Evolutionary conservation across 2,888 invertebrate genomes (phyloP), one percentile per base, ranked within the genome.

Genomic region (Xestia ashworthii): DNA sequence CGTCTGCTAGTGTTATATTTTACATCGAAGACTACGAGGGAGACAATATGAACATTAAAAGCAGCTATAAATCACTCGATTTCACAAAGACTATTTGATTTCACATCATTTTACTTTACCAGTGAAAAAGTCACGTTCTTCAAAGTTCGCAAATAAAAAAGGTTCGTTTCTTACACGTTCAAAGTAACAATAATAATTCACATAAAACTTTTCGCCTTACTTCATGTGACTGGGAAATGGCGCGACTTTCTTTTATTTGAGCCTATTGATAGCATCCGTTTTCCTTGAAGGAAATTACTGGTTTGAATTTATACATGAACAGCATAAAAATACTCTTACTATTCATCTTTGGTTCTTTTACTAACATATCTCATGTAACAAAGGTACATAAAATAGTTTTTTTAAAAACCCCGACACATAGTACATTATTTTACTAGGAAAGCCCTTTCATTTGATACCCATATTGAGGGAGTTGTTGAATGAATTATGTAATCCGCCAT

Each of bases 101-200:
- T 74, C 38, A n/a, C 38, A 75, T 60, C 22, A 65, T 53, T 80
- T 46, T 41, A 76, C 46, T 76, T 76, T 4, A 32, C 41, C 14
- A 60, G 46, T 70, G 65, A 60, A 70, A 80, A 82, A 22, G 58
- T 25, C 70, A 60, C 71, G 64, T 80, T 71, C 8, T 14, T 46
- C 67, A 71, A 83, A 83, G 76, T 80, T 83, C 19, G 66, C 72
- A 55, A 82, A 83, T 80, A 83, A 80, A 83, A 81, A 80, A 68
- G 76, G 83, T 83, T 41, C 83, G 41, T 55, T 80, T 60, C 72
- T 48, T 25, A 83, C 71, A 71, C 66, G 76, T 80, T 80, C 83
- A 60, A 50, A 73, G 76, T 55, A 71, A 80, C 76, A 83, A 76
- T 83, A 83, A 83, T 83, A 83, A 76, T 73, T 83, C 83, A 83